Conservation (phyloP, 2,113 vertebrate genomes). For the Scophthalmus maximus region DNA sequence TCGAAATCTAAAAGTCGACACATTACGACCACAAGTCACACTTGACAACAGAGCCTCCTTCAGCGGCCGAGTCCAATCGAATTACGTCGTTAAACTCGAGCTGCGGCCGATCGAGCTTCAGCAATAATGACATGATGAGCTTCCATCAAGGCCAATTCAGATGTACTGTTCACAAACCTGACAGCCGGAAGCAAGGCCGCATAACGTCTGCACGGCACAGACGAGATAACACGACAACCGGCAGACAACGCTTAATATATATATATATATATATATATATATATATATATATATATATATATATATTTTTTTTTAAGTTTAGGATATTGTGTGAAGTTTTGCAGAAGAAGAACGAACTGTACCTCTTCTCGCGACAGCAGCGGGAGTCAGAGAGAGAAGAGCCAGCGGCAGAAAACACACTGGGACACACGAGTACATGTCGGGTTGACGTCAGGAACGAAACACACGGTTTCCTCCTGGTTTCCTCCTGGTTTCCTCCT, state of each 20-base stretch:
- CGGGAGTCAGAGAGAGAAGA: background rate
- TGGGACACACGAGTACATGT: background rate
- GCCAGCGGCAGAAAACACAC: conserved; percentile 41
- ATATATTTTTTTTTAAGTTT: too few relatives aligned
- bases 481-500: too few relatives aligned
- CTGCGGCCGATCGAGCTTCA: background rate
- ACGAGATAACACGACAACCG: too few relatives aligned
- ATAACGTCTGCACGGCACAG: too few relatives aligned
- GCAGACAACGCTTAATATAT: too few relatives aligned
- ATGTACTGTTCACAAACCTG: background rate
- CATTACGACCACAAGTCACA: background rate
- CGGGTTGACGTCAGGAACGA: conserved; percentile 41
- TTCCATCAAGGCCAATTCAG: background rate
- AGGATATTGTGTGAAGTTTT: too few relatives aligned
- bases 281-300: too few relatives aligned
- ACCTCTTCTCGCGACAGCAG: conserved; percentile 39
- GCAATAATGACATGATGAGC: background rate
- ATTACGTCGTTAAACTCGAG: background rate
- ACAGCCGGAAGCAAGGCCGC: background rate
- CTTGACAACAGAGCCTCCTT: background rate
- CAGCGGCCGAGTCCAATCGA: background rate
- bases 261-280: too few relatives aligned
- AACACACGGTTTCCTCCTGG: too few relatives aligned
- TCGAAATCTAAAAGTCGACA: background rate
- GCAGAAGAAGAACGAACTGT: conserved; percentile 3